These are phyloP conservation scores for Drosophila ustulata DNA, from an alignment of 2,888 invertebrate species.

Conservation along the genomic window DNA sequence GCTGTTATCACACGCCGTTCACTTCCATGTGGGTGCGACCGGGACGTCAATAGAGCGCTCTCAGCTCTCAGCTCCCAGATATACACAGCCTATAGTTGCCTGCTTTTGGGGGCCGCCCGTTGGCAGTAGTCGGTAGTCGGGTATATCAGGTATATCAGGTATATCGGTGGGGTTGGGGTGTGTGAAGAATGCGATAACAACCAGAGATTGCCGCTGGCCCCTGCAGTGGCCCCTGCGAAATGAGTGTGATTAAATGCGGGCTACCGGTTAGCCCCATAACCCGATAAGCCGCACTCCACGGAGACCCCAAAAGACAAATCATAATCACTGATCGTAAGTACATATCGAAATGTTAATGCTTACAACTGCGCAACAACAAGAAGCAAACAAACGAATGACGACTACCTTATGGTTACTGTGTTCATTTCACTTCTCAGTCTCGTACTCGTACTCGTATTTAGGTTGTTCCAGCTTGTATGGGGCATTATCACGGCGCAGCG, in stretches of 20 bases:
- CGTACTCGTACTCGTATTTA: constrained; percentile 27
- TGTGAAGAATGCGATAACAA: constrained; percentile 50
- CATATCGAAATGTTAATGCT: constrained; percentile 54
- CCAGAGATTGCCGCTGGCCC: constrained; percentile 52
- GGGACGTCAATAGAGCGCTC: constrained; percentile 36
- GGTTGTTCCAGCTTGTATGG: constrained; percentile 48
- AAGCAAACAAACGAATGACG: constrained; percentile 37
- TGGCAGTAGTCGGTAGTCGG: neutral
- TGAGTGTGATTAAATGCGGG: constrained; percentile 34
- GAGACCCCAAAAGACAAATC: constrained; percentile 29
- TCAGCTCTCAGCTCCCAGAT: too few species aligned
- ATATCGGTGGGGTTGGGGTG: constrained; percentile 12
- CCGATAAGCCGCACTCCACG: constrained; percentile 47
- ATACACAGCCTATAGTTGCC: constrained; percentile 39
- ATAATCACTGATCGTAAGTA: constrained; percentile 59
- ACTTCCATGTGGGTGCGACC: constrained; percentile 12
- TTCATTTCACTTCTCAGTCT: constrained; percentile 3
- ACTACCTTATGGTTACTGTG: constrained; percentile 21
- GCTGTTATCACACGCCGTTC: constrained; percentile 34
- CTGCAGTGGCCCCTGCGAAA: constrained; percentile 25
- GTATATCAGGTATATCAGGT: constrained; percentile 3
- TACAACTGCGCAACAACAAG: constrained; percentile 23
- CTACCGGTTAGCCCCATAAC: constrained; percentile 41
- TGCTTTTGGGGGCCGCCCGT: constrained; percentile 57
- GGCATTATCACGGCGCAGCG: constrained; percentile 47